Percentiles rank a stretch among this genome's conserved stretches.
phyloP scores from a whole-genome alignment of 23 tunicate genomes.

The Diplosoma virens region DNA sequence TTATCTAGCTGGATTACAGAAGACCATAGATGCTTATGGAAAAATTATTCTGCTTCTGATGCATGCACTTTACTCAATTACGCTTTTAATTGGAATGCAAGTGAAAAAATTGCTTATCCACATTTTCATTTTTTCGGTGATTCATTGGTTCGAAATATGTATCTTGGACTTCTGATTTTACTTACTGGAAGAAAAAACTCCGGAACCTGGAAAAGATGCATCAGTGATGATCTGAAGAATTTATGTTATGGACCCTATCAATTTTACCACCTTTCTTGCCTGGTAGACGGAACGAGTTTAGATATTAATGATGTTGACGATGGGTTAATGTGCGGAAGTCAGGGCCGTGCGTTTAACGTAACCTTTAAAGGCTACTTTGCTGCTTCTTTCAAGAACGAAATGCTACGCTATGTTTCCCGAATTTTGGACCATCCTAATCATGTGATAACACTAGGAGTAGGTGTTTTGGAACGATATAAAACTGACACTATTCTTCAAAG shows the following conservation, averaged over 20 bases:
- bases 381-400: background rate
- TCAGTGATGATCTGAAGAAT: conserved; percentile 7
- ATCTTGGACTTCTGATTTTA: conserved; percentile 24
- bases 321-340: conserved; percentile 10
- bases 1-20: conserved; percentile 33
- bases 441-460: conserved; percentile 1
- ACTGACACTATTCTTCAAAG: conserved; percentile 8
- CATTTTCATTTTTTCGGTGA: conserved; percentile 64
- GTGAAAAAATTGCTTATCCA: background rate
- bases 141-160: conserved; percentile 64
- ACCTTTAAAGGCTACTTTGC: background rate
- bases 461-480: background rate
- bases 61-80: conserved; percentile 37
- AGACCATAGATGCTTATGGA: conserved; percentile 33
- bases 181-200: conserved; percentile 19
- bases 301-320: background rate
- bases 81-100: background rate
- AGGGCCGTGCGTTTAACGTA: background rate
- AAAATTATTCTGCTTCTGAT: conserved; percentile 13
- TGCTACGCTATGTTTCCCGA: background rate
- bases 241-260: conserved; percentile 12
- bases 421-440: background rate
- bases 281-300: background rate
- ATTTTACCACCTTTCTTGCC: background rate
- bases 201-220: conserved; percentile 29